A percentile compares a stretch with the other conserved stretches of the same genome.
phyloP scores from a whole-genome alignment of 2,888 invertebrate species.

The Drosophila algonquin region DNA sequence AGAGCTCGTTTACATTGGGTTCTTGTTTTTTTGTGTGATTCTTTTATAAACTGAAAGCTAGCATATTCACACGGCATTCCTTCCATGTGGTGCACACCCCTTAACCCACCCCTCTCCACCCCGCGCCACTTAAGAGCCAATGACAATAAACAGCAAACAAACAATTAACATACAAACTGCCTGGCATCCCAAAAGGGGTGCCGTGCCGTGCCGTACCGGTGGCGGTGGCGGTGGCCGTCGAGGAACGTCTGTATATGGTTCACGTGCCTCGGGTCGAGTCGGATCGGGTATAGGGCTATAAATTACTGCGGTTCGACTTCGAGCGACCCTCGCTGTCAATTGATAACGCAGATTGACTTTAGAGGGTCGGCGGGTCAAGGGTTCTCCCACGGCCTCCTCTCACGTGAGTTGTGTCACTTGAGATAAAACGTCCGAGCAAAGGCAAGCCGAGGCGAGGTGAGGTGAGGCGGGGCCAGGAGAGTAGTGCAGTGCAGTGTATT shows the following conservation, averaged over 20 bases:
- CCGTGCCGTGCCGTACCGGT: too few relatives aligned
- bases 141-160: slow-evolving; percentile 84
- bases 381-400: slow-evolving; percentile 40
- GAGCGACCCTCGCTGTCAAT: slow-evolving; percentile 70
- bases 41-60: slow-evolving; percentile 58
- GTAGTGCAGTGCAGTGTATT: slow-evolving; percentile 13
- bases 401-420: slow-evolving; percentile 66
- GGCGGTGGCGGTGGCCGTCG: too few relatives aligned
- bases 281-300: slow-evolving; percentile 55
- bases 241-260: slow-evolving; percentile 40
- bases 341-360: slow-evolving; percentile 73
- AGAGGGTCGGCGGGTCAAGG: slow-evolving; percentile 42
- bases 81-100: slow-evolving; percentile 69
- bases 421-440: slow-evolving; percentile 40
- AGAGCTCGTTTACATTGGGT: slow-evolving; percentile 15
- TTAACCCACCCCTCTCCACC: slow-evolving; percentile 23
- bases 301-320: slow-evolving; percentile 77
- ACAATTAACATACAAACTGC: slow-evolving; percentile 82
- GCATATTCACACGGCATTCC: slow-evolving; percentile 70
- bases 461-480: background rate
- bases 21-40: slow-evolving; percentile 1
- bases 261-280: slow-evolving; percentile 60
- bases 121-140: slow-evolving; percentile 77
- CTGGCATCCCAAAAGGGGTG: slow-evolving; percentile 28
- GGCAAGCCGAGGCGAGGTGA: too few relatives aligned